Conservation (phyloP, 2,888 invertebrate species). For the Zele albiditarsus region DNA sequence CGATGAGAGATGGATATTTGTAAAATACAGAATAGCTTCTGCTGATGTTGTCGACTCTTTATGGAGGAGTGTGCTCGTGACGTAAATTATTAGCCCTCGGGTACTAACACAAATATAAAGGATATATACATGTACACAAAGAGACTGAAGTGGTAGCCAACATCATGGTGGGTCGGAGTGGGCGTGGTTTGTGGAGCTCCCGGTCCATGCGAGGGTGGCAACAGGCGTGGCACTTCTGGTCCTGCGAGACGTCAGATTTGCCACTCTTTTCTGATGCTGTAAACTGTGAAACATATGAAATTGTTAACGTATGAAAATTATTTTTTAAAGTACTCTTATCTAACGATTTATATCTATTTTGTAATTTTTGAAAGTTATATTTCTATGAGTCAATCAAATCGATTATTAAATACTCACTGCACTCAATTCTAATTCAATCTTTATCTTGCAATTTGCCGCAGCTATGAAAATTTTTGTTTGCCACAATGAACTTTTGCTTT, state of each 20-base stretch:
- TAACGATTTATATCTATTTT: no score
- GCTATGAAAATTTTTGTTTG: no score
- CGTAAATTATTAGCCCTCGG: slow-evolving; percentile 71
- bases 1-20: slow-evolving; percentile 28
- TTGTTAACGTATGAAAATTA: background rate
- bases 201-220: slow-evolving; percentile 54
- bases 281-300: background rate
- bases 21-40: slow-evolving; percentile 40
- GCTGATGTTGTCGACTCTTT: slow-evolving; percentile 64
- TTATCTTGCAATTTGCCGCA: no score
- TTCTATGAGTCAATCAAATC: no score
- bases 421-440: no score
- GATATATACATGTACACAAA: slow-evolving; percentile 18
- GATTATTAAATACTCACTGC: no score
- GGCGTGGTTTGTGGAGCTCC: slow-evolving; percentile 64
- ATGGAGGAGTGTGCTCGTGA: slow-evolving; percentile 69
- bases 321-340: background rate
- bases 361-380: no score
- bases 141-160: slow-evolving; percentile 11
- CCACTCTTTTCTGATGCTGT: background rate
- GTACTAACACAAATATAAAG: slow-evolving; percentile 41
- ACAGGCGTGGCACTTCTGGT: slow-evolving; percentile 63
- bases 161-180: slow-evolving; percentile 46
- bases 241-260: slow-evolving; percentile 49
- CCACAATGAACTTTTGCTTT: no score